These are phyloP conservation scores for Sebastes paucispinis DNA, from an alignment of 2,797 vertebrate genomes.

Conservation along the genomic window DNA sequence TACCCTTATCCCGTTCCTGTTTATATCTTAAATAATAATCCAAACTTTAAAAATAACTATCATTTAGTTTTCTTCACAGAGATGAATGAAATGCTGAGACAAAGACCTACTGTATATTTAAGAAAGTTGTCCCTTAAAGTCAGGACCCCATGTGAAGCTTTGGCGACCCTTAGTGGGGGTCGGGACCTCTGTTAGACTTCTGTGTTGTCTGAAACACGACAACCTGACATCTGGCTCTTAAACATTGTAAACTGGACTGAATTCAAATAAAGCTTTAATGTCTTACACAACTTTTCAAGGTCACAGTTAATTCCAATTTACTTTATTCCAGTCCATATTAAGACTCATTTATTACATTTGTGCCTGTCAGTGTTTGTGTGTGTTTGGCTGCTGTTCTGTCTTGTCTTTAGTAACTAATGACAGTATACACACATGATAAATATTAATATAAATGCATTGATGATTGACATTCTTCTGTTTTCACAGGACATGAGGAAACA, in stretches of 20 bases:
- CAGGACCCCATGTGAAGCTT: too few relatives aligned
- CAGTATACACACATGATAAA: neutral
- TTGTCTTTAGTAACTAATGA: neutral
- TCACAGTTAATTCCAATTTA: neutral
- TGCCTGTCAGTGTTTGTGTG: neutral
- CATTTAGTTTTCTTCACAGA: too few relatives aligned
- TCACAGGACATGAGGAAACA: constrained; percentile 97
- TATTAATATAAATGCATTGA: neutral
- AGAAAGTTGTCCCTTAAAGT: too few relatives aligned
- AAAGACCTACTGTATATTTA: too few relatives aligned
- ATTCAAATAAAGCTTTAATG: neutral
- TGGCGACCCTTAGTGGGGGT: too few relatives aligned
- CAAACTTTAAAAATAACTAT: too few relatives aligned
- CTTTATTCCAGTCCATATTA: neutral
- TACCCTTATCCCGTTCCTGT: too few relatives aligned
- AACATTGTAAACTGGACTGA: neutral
- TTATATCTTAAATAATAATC: too few relatives aligned
- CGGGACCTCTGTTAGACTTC: too few relatives aligned
- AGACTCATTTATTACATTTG: neutral
- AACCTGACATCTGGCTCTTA: neutral
- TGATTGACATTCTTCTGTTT: constrained; percentile 11
- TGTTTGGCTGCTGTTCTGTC: neutral
- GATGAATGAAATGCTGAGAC: too few relatives aligned
- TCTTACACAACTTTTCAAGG: neutral
- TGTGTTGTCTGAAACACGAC: neutral